Conservation (phyloP, 2,113 vertebrate species). For the Plestiodon gilberti region DNA sequence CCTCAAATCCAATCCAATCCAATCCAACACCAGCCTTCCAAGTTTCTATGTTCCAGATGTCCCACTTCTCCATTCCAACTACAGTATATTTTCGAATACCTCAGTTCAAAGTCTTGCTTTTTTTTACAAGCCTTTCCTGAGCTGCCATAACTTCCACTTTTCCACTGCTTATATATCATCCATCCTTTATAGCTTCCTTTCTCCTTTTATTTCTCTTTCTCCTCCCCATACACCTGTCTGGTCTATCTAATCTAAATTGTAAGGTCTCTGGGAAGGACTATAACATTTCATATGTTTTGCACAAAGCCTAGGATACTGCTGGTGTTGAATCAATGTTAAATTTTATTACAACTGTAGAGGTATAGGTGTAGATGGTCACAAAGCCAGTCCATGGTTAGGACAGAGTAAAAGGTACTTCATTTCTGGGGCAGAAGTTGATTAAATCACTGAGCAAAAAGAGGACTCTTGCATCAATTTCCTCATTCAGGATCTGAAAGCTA, state of each 20-base stretch:
- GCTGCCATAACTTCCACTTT: not conserved
- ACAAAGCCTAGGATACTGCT: not conserved
- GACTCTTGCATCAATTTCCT: not conserved
- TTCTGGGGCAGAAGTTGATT: not conserved
- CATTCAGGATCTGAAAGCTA: not conserved
- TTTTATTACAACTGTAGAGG: not conserved
- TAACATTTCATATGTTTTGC: not conserved
- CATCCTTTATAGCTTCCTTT: not conserved
- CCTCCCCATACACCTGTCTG: not conserved
- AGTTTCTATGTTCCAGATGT: not conserved
- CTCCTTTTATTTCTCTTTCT: not conserved
- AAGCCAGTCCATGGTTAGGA: not conserved
- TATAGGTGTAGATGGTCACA: not conserved
- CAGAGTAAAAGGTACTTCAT: not conserved
- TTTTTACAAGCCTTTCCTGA: not conserved
- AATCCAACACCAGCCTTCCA: not conserved
- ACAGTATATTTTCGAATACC: too few relatives aligned
- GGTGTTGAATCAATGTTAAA: too few relatives aligned
- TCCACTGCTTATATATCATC: not conserved
- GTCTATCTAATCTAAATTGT: not conserved
- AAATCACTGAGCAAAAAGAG: not conserved
- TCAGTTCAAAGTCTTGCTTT: too few relatives aligned
- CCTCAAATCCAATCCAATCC: not conserved
- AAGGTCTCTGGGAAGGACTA: not conserved
- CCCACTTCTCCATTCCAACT: not conserved